A percentile compares a stretch with the other conserved stretches of the same genome.
These are phyloP conservation scores for Diachrysia chrysitis DNA, from an alignment of 2,888 invertebrate species.

Conservation along the genomic window DNA sequence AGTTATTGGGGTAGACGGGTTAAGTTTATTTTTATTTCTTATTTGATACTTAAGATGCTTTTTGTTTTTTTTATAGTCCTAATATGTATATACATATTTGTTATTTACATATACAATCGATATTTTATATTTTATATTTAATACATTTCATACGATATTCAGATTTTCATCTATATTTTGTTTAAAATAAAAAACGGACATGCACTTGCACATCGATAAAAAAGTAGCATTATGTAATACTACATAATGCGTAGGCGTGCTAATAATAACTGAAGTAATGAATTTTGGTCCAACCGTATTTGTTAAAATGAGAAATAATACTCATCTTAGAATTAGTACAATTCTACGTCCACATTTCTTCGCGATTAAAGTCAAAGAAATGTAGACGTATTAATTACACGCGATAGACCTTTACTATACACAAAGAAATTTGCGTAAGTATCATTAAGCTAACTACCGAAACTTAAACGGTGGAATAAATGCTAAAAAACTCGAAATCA, in stretches of 20 bases:
- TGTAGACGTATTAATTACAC: neutral
- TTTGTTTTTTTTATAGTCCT: no score
- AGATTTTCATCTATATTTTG: neutral
- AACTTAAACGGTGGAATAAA: slow-evolving; percentile 46
- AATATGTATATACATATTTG: no score
- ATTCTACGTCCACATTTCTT: neutral
- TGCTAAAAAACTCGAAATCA: slow-evolving; percentile 52
- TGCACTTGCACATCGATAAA: neutral
- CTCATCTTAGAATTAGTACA: neutral
- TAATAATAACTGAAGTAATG: neutral
- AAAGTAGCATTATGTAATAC: neutral
- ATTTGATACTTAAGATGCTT: no score
- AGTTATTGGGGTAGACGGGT: no score
- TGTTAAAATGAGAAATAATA: neutral
- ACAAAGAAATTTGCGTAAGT: slow-evolving; percentile 19
- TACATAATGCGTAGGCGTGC: neutral
- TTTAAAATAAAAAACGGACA: neutral
- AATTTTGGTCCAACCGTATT: neutral
- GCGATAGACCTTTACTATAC: neutral
- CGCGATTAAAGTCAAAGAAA: neutral
- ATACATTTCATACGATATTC: slow-evolving; percentile 13
- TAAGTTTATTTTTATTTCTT: no score
- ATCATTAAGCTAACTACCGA: slow-evolving; percentile 43
- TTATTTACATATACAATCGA: no score
- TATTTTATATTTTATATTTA: slow-evolving; percentile 21